phyloP scores from a whole-genome alignment of 92 coral and sea anemone genomes.

The Desmophyllum pertusum region DNA sequence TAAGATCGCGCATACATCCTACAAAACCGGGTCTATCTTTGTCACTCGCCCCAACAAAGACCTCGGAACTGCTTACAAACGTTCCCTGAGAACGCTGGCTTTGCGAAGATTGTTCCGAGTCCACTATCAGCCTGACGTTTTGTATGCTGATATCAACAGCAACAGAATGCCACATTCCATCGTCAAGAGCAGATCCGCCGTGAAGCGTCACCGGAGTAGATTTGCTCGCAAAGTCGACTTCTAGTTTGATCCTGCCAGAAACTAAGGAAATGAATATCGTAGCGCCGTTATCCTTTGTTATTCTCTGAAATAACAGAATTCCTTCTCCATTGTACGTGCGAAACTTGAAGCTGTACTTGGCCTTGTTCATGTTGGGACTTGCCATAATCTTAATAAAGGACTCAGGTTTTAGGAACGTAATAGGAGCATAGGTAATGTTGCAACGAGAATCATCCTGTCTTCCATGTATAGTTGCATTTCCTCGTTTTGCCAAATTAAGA shows the following conservation, averaged over 20 bases:
- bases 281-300: conserved; percentile 48
- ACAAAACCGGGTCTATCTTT: conserved; percentile 53
- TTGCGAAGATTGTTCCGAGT: conserved; percentile 42
- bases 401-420: conserved; percentile 67
- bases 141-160: conserved; percentile 60
- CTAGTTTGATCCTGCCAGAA: conserved; percentile 61
- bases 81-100: conserved; percentile 13
- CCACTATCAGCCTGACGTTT: conserved; percentile 56
- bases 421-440: conserved; percentile 52
- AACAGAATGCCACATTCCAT: conserved; percentile 88
- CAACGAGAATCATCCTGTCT: conserved; percentile 14
- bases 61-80: conserved; percentile 52
- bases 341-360: conserved; percentile 73
- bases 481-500: conserved; percentile 33
- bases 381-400: conserved; percentile 64
- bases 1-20: conserved; percentile 85
- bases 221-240: conserved; percentile 44
- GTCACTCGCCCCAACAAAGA: conserved; percentile 60
- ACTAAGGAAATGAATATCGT: conserved; percentile 57
- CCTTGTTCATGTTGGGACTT: conserved; percentile 32
- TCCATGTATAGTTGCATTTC: conserved; percentile 19
- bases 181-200: conserved; percentile 58
- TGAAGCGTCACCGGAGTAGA: conserved; percentile 44
- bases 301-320: conserved; percentile 63
- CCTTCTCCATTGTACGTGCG: conserved; percentile 85